Percentiles rank a stretch among this genome's conserved stretches.
phyloP scores from a whole-genome alignment of 2,888 invertebrate species.

The Zaprionus lineosus region DNA sequence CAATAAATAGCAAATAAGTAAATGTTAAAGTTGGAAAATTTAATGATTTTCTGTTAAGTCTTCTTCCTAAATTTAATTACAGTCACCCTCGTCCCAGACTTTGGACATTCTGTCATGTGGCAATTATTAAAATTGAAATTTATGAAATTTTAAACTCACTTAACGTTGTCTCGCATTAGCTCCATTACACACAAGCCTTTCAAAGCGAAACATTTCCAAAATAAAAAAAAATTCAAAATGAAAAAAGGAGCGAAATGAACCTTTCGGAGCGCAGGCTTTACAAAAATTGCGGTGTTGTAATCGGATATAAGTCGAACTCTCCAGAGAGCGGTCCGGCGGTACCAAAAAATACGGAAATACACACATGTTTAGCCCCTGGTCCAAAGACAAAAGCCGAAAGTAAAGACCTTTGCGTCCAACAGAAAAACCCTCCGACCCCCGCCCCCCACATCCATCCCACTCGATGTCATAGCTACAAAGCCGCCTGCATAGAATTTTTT shows the following conservation, averaged over 20 bases:
- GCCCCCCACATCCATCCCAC: slow-evolving; percentile 1
- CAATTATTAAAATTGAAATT: slow-evolving; percentile 36
- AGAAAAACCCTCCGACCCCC: no score
- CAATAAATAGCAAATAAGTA: slow-evolving; percentile 36
- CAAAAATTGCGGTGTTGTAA: slow-evolving; percentile 70
- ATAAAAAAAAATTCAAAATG: slow-evolving; percentile 13
- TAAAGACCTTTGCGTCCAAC: slow-evolving; percentile 16
- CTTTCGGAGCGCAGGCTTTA: no score
- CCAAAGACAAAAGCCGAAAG: slow-evolving; percentile 41
- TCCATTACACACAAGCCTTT: slow-evolving; percentile 52
- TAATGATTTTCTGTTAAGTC: not conserved
- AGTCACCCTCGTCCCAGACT: no score
- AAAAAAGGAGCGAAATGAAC: no score
- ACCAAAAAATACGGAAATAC: not conserved
- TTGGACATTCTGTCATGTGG: slow-evolving; percentile 1
- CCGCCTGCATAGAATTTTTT: slow-evolving; percentile 56
- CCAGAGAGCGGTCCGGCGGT: slow-evolving; percentile 45
- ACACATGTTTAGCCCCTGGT: slow-evolving; percentile 17
- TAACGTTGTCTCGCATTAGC: slow-evolving; percentile 40
- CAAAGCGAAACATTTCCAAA: slow-evolving; percentile 4
- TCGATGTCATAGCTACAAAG: slow-evolving; percentile 42
- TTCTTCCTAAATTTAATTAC: not conserved
- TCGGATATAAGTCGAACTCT: slow-evolving; percentile 72
- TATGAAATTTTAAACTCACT: slow-evolving; percentile 46
- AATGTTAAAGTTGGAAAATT: slow-evolving; percentile 1